Conservation (phyloP, 2,888 invertebrate genomes). For the Ariolimax columbianus region DNA sequence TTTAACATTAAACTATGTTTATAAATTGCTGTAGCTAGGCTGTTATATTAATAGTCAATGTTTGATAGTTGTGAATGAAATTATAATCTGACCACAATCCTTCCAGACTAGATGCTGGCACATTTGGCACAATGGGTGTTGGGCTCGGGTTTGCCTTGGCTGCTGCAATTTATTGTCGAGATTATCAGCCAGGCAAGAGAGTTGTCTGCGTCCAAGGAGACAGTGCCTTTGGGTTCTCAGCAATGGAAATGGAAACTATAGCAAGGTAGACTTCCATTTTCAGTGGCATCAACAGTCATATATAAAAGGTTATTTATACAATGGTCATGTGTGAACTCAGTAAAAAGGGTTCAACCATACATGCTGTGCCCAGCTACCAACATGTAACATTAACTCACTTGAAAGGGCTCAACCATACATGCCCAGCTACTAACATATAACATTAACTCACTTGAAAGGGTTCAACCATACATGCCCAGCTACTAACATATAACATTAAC, state of each 20-base stretch:
- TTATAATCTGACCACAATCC: not conserved
- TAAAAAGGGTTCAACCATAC: too few relatives aligned
- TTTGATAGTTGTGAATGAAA: not conserved
- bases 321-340: too few relatives aligned
- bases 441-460: too few relatives aligned
- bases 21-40: not conserved
- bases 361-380: too few relatives aligned
- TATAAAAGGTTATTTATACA: too few relatives aligned
- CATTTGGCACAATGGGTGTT: constrained; percentile 98
- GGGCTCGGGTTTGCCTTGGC: constrained; percentile 95
- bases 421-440: too few relatives aligned
- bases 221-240: constrained; percentile 98
- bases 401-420: too few relatives aligned
- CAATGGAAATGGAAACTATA: constrained; percentile 98
- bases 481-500: too few relatives aligned
- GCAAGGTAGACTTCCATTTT: constrained; percentile 81
- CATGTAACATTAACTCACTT: too few relatives aligned
- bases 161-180: constrained; percentile 92
- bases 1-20: not conserved
- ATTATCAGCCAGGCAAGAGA: constrained; percentile 87
- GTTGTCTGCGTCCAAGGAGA: constrained; percentile 97
- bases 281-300: too few relatives aligned
- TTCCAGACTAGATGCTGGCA: constrained; percentile 92
- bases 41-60: not conserved
- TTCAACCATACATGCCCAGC: too few relatives aligned